Percentiles rank a stretch among this genome's conserved stretches.
Evolutionary conservation across 2,888 invertebrate species (phyloP).

Genomic region (Cremastinae sp.): DNA sequence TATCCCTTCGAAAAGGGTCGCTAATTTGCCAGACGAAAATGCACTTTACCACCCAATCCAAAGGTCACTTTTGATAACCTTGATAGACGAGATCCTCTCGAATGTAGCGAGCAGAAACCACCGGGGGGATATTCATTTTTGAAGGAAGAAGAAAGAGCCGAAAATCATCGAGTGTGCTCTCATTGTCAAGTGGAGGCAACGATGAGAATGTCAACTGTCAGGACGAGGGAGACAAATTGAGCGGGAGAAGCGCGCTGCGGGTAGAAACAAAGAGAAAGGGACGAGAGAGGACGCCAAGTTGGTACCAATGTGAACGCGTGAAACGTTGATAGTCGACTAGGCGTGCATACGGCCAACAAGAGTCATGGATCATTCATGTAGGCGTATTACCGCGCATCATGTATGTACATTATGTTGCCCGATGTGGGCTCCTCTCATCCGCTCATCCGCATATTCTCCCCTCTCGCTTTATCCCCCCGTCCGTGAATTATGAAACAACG

Average conservation of each 20-base stretch:
- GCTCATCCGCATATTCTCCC: constrained; percentile 39
- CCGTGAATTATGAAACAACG: constrained; percentile 79
- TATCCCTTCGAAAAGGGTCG: neutral
- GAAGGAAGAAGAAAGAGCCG: neutral
- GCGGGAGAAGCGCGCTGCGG: constrained; percentile 4
- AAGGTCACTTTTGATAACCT: no score
- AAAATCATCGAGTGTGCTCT: constrained; percentile 10
- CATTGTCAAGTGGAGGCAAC: neutral
- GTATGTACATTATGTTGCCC: constrained; percentile 60
- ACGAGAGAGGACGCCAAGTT: neutral
- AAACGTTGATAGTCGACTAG: constrained; percentile 46
- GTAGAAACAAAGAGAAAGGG: neutral
- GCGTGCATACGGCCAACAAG: constrained; percentile 34
- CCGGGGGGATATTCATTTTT: neutral
- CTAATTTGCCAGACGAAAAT: neutral
- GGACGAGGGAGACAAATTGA: constrained; percentile 17
- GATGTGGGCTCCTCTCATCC: constrained; percentile 58
- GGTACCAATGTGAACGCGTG: constrained; percentile 26
- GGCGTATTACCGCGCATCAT: constrained; percentile 60
- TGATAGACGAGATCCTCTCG: no score
- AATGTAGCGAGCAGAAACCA: neutral
- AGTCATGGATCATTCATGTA: constrained; percentile 58
- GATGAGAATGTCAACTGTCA: neutral
- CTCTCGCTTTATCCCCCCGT: constrained; percentile 9
- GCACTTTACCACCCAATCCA: no score